Evolutionary conservation across 1,140 invertebrate genomes (phyloP).

Genomic region (Calephelis virginiensis): DNA sequence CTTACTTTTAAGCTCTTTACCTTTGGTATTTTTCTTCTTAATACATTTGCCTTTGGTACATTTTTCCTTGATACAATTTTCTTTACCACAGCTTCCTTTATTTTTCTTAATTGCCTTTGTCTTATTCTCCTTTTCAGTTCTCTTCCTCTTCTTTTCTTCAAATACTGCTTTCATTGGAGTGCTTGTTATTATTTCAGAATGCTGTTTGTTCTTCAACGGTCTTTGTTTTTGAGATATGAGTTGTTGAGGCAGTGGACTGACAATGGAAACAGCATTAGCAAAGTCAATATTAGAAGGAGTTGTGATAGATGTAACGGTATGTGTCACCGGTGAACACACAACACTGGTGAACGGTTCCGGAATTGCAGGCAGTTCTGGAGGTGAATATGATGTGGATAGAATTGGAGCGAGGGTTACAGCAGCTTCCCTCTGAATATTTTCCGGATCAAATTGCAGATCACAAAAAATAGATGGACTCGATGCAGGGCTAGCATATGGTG

Average conservation of each 20-base stretch:
- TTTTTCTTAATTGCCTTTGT: conserved; percentile 21
- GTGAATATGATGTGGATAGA: not conserved
- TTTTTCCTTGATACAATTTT: not conserved
- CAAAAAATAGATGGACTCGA: conserved; percentile 1
- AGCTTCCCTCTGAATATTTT: conserved; percentile 2
- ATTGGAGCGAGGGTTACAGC: not conserved
- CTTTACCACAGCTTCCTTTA: not conserved
- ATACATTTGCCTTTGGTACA: not conserved
- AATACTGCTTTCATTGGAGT: conserved; percentile 22
- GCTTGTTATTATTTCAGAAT: conserved; percentile 19
- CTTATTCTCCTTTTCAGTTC: conserved; percentile 19
- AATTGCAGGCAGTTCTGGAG: not conserved
- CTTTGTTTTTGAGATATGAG: conserved; percentile 9
- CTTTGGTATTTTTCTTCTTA: not conserved
- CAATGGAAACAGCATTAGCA: not conserved
- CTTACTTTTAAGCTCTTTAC: not conserved
- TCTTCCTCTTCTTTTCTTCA: conserved; percentile 23
- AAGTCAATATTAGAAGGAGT: conserved; percentile 14
- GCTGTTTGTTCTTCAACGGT: conserved; percentile 13
- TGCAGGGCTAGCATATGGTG: not conserved
- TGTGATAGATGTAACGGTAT: not conserved
- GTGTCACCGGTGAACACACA: too few relatives aligned
- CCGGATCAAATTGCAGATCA: not conserved
- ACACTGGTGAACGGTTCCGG: too few relatives aligned
- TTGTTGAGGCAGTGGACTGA: conserved; percentile 6